A percentile compares a stretch with the other conserved stretches of the same genome.
phyloP scores from a whole-genome alignment of 1,140 invertebrate genomes.

The Steinernema feltiae region DNA sequence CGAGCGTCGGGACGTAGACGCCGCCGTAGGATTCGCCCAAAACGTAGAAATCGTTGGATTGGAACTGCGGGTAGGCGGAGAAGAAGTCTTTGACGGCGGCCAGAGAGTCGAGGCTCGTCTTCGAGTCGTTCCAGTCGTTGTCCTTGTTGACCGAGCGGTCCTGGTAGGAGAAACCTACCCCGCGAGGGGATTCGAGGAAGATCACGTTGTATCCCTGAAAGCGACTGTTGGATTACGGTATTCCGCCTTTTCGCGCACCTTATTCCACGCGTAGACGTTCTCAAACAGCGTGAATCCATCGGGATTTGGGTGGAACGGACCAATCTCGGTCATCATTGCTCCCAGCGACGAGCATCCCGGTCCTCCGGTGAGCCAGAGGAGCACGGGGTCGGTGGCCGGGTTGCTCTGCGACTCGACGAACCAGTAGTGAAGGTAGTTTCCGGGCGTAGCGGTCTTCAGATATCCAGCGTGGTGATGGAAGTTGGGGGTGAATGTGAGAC shows the following conservation, averaged over 20 bases:
- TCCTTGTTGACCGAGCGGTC: conserved; percentile 21
- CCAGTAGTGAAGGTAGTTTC: conserved; percentile 41
- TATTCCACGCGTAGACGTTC: conserved; percentile 63
- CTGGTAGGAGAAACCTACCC: conserved; percentile 63
- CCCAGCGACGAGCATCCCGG: conserved; percentile 63
- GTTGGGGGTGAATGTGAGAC: conserved; percentile 34
- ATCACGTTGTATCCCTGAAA: conserved; percentile 68
- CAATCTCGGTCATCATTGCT: conserved; percentile 62
- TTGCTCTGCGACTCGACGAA: conserved; percentile 60
- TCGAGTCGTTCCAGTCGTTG: conserved; percentile 32
- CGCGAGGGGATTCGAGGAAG: conserved; percentile 62
- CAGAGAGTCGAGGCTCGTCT: conserved; percentile 60
- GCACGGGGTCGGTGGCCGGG: conserved; percentile 60
- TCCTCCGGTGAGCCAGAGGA: conserved; percentile 64
- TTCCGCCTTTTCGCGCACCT: conserved; percentile 48
- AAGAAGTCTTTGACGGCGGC: conserved; percentile 60
- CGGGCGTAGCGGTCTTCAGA: conserved; percentile 31
- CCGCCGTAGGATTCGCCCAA: conserved; percentile 61
- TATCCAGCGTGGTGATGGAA: conserved; percentile 46
- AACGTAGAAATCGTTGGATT: conserved; percentile 58
- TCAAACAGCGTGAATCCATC: conserved; percentile 54
- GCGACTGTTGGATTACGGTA: not conserved
- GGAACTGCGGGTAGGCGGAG: conserved; percentile 61
- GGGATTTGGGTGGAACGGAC: conserved; percentile 59
- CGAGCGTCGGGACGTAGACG: conserved; percentile 61